These are phyloP conservation scores for Lochmaea crataegi DNA, from an alignment of 2,888 invertebrate genomes.

Conservation along the genomic window DNA sequence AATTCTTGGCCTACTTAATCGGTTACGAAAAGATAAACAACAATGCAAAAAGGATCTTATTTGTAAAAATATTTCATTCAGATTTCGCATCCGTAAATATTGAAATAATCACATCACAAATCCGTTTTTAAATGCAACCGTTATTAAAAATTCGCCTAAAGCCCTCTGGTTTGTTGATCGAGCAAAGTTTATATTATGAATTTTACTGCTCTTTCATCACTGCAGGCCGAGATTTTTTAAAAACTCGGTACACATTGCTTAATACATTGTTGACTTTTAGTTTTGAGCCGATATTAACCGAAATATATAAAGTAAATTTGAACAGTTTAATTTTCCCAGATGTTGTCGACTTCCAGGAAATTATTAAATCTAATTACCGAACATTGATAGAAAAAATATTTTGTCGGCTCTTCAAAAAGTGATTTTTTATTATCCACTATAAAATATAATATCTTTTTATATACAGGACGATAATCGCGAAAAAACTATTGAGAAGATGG, in stretches of 20 bases:
- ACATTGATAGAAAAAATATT: slow-evolving; percentile 1
- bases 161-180: slow-evolving; percentile 61
- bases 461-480: no score
- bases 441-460: not conserved
- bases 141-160: slow-evolving; percentile 58
- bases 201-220: slow-evolving; percentile 63
- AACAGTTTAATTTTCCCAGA: slow-evolving; percentile 50
- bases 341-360: slow-evolving; percentile 40
- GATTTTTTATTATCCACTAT: not conserved
- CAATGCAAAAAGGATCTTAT: slow-evolving; percentile 35
- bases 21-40: not conserved
- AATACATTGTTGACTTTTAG: slow-evolving; percentile 60
- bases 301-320: slow-evolving; percentile 56
- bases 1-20: not conserved
- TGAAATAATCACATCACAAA: slow-evolving; percentile 55
- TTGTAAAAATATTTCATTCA: slow-evolving; percentile 47
- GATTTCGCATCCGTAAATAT: slow-evolving; percentile 50
- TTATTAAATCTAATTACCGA: slow-evolving; percentile 40
- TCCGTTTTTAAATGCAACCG: slow-evolving; percentile 54
- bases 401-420: not conserved
- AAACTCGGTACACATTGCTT: slow-evolving; percentile 61
- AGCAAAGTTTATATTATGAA: slow-evolving; percentile 64
- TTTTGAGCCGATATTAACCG: slow-evolving; percentile 59
- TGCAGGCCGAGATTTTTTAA: slow-evolving; percentile 62
- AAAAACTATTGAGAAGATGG: no score